Percentiles rank a stretch among this genome's conserved stretches.
Evolutionary conservation across 1,140 invertebrate species (phyloP).

Genomic region (Procambarus clarkii): DNA sequence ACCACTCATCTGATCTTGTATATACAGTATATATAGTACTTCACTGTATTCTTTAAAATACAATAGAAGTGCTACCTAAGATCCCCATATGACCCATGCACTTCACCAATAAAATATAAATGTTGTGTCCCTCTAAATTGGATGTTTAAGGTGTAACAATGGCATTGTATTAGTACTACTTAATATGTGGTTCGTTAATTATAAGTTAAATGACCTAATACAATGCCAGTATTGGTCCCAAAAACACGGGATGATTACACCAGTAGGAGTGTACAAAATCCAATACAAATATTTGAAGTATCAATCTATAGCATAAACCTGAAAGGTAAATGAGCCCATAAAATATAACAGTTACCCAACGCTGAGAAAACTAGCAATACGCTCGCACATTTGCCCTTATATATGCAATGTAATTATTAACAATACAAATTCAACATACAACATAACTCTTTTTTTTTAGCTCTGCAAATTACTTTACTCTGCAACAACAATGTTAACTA

Average conservation of each 20-base stretch:
- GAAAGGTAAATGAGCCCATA: not conserved
- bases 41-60: not conserved
- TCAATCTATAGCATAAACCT: not conserved
- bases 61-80: not conserved
- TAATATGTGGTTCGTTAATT: not conserved
- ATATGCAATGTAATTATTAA: no score
- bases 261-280: not conserved
- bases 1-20: not conserved
- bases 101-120: not conserved
- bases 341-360: not conserved
- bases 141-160: not conserved
- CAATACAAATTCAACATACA: no score
- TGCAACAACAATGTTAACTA: no score
- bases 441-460: no score
- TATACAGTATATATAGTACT: not conserved
- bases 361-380: no score
- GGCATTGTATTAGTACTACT: not conserved
- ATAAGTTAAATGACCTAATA: not conserved
- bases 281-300: not conserved
- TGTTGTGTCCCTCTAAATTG: not conserved
- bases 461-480: no score
- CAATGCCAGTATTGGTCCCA: not conserved
- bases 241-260: not conserved
- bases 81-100: not conserved
- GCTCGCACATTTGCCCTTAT: no score